These are phyloP conservation scores for Pygmarrhopalites habei DNA, from an alignment of 1,140 invertebrate genomes.

Conservation along the genomic window DNA sequence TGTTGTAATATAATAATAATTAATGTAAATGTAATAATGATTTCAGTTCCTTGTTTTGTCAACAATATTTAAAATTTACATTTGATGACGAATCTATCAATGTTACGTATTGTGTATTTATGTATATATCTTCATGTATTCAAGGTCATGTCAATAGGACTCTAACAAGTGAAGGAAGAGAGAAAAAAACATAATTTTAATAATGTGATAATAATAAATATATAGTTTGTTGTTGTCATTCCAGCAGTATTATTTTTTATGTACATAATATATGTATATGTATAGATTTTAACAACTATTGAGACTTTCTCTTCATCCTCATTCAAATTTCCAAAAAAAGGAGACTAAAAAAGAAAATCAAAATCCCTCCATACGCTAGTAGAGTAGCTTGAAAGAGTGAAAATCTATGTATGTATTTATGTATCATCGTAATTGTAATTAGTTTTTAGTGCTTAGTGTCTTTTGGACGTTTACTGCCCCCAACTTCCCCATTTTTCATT, in stretches of 20 bases:
- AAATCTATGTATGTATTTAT: neutral
- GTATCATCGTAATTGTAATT: neutral
- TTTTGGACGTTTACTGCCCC: constrained; percentile 4
- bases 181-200: too few relatives aligned
- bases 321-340: too few relatives aligned
- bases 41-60: neutral
- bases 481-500: too few relatives aligned
- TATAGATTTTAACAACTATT: neutral
- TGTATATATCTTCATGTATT: neutral
- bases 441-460: neutral
- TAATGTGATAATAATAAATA: neutral
- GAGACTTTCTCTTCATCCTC: too few relatives aligned
- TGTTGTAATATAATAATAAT: neutral
- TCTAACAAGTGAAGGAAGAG: too few relatives aligned
- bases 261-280: constrained; percentile 6
- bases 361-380: too few relatives aligned
- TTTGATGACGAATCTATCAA: too few relatives aligned
- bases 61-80: neutral
- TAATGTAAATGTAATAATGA: neutral
- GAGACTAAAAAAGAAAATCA: too few relatives aligned
- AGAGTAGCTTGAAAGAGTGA: too few relatives aligned
- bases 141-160: neutral
- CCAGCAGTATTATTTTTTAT: neutral
- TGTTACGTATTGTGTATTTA: neutral
- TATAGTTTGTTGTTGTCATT: too few relatives aligned